Evolutionary conservation across 2,888 invertebrate genomes (phyloP), one percentile per base, ranked within the genome.

Genomic region (Coremacera marginata): DNA sequence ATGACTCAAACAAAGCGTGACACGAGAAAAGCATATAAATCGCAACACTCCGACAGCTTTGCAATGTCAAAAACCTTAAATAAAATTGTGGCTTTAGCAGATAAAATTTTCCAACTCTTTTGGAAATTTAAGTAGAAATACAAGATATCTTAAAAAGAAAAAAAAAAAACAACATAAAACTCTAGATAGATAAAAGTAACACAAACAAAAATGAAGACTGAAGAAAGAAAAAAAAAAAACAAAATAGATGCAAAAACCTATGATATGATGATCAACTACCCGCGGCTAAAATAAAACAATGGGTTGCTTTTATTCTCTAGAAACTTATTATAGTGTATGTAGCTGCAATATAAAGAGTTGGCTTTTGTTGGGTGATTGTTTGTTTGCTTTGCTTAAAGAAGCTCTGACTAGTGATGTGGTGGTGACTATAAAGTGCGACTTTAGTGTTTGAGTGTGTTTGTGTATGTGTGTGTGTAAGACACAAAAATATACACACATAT

Each of bases 1-100:
- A 63, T 22, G 31, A 31, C 31, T 63, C 31, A 31, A 16, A 16
- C 27, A 25, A 63, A 22, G 16, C n/a, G 16, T 19, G 5, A 34
- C n/a, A 65, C 3, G 1, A 51, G 5, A 52, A 25, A n/a, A 25
- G 70, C 19, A 52, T 49, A 37, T 44, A 44, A 67, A 67, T 14
- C 37, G 22, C 49, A 67, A 22, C 19, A 34, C 2, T 22, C 37
- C 37, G 22, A 44, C 19, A 44, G 27, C 25, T 51, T 70, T 31
- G 49, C 57, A 52, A 65, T 62, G 72, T 73, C 72, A 62, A 63
- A 73, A 73, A 73, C 72, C 72, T 63, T 63, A 62, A 73, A 51
- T 51, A 22, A 52, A 70, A 34, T 19, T 34, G 7, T 34, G 49
- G 16, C 34, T 55, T n/a, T 34, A 31, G 62, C 52, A 63, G 25